Evolutionary conservation across 92 coral and sea anemone genomes (phyloP), one percentile per base, ranked within the genome.

Genomic region (Epizoanthus ramosus): DNA sequence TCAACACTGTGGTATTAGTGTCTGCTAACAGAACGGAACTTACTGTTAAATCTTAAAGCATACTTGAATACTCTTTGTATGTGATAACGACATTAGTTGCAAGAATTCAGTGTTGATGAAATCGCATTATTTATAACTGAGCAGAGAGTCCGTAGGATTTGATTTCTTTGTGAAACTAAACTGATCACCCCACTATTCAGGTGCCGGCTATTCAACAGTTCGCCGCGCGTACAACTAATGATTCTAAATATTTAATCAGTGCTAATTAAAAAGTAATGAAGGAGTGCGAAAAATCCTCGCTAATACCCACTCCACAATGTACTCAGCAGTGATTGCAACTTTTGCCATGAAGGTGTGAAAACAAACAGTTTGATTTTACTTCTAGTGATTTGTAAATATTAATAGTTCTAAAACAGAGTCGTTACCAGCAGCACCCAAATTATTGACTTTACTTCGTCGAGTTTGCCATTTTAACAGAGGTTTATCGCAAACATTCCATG

Each of bases 271-370:
- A 39, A 24, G 56, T 59, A 61, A 77, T 25, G n/a, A 18, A 8
- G 41, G 37, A 37, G 82, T 59, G 82, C 19, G 58, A 25, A 39
- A 77, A 60, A 22, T 37, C 67, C 2, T 18, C 63, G 41, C 63
- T 37, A 60, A 39, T 77, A 24, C 52, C 47, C 68, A 18, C 15
- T n/a, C 25, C 71, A 77, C 71, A 39, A 77, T 21, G 3, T 19
- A 9, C 3, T 61, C 57, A 17, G 52, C 70, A 77, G 58, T 77
- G 82, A 19, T 41, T 39, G 82, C 53, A 60, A 77, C 82, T 77
- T 64, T 61, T 41, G 25, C 71, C 60, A 28, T 19, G 19, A 60
- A 60, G 33, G 67, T 59, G 68, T 53, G 9, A 76, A 76, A 74
- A 24, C 45, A 74, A 74, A 16, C n/a, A 6, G 4, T 50, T 25